Conservation (phyloP, 2,797 vertebrate genomes). For the Periophthalmus magnuspinnatus region DNA sequence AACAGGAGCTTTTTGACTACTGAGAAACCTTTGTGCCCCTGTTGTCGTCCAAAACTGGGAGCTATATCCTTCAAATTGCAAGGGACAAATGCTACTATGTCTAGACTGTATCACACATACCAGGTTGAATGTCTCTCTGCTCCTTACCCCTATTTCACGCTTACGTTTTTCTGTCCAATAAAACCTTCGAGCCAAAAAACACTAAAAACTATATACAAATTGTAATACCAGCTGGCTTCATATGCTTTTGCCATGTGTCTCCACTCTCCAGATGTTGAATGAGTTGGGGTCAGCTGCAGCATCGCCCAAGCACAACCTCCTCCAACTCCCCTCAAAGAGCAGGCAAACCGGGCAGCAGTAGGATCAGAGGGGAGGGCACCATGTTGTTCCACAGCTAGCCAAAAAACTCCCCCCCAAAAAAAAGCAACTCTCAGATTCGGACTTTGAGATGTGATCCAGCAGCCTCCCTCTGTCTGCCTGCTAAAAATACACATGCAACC, state of each 20-base stretch:
- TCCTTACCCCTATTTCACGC: not conserved
- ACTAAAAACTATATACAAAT: not conserved
- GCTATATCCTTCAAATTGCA: no score
- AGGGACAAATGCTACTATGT: no score
- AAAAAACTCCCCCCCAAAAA: slow-evolving; percentile 24
- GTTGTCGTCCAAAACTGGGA: no score
- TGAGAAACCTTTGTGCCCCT: no score
- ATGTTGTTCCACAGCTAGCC: slow-evolving; percentile 42
- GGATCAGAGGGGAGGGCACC: not conserved
- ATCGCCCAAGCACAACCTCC: slow-evolving; percentile 23
- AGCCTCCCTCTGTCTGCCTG: slow-evolving; percentile 43
- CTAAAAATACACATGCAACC: slow-evolving; percentile 78
- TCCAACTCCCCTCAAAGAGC: slow-evolving; percentile 19
- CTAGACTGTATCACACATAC: not conserved
- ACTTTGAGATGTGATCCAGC: slow-evolving; percentile 56
- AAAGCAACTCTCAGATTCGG: slow-evolving; percentile 37
- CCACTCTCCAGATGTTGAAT: slow-evolving; percentile 17
- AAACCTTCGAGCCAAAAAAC: not conserved
- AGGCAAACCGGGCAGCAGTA: not conserved
- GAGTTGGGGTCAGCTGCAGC: slow-evolving; percentile 28
- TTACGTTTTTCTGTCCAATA: not conserved
- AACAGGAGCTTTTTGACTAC: no score
- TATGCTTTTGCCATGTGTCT: slow-evolving; percentile 1
- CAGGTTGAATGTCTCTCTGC: not conserved
- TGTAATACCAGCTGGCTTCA: not conserved